phyloP scores from a whole-genome alignment of 2,797 vertebrate species.

The Champsocephalus gunnari region DNA sequence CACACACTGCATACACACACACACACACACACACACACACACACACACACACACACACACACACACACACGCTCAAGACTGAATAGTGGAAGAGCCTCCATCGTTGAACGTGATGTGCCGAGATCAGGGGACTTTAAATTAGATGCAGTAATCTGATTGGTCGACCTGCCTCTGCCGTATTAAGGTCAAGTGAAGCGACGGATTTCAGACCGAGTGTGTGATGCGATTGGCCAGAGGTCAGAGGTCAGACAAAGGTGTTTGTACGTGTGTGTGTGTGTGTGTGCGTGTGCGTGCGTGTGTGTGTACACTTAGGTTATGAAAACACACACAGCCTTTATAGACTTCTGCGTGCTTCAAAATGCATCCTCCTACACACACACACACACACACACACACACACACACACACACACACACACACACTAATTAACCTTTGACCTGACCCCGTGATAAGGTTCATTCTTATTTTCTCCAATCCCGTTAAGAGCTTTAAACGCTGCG shows the following conservation, averaged over 20 bases:
- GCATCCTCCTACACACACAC: no score
- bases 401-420: slow-evolving; percentile 40
- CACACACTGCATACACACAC: no score
- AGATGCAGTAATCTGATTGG: slow-evolving; percentile 65
- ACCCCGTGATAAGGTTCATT: slow-evolving; percentile 44
- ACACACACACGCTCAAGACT: no score
- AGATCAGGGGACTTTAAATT: slow-evolving; percentile 44
- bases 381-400: no score
- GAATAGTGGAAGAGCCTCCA: background rate
- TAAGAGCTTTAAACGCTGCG: slow-evolving; percentile 67
- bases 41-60: no score
- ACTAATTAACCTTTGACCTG: slow-evolving; percentile 46
- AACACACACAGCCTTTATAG: background rate
- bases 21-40: no score
- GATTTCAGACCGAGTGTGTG: slow-evolving; percentile 32
- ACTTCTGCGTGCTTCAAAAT: no score
- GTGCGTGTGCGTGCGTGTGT: no score
- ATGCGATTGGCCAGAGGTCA: slow-evolving; percentile 3
- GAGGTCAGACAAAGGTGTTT: slow-evolving; percentile 10
- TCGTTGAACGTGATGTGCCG: slow-evolving; percentile 12
- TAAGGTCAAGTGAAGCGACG: slow-evolving; percentile 44
- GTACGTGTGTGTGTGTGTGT: background rate
- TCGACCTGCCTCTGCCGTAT: slow-evolving; percentile 45
- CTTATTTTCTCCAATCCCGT: slow-evolving; percentile 65
- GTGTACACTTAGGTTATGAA: background rate